Conservation (phyloP, 2,797 vertebrate species). For the Serranus cabrilla region DNA sequence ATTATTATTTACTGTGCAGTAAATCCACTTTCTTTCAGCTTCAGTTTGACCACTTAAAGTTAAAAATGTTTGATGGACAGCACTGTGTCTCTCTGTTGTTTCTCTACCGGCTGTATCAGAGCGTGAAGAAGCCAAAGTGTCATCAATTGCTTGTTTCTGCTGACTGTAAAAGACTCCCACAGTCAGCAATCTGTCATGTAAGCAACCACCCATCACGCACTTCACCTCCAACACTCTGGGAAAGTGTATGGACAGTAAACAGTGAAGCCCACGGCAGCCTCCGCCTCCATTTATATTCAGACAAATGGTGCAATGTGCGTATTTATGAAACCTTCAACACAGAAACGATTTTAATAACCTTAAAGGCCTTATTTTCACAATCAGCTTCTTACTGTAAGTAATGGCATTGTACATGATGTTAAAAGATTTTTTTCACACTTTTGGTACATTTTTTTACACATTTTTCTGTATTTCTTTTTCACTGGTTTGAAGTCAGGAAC, state of each 20-base stretch:
- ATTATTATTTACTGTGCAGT: background rate
- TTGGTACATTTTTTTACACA: background rate
- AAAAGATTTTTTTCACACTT: background rate
- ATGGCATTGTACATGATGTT: background rate
- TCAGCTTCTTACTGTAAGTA: background rate
- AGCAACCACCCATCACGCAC: slow-evolving; percentile 68
- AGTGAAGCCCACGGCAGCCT: slow-evolving; percentile 34
- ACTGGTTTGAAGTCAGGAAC: background rate
- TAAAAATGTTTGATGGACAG: slow-evolving; percentile 27
- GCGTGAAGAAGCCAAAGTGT: slow-evolving; percentile 63
- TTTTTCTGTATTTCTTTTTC: background rate
- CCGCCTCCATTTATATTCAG: slow-evolving; percentile 28
- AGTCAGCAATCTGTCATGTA: slow-evolving; percentile 82
- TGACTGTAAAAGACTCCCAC: slow-evolving; percentile 78
- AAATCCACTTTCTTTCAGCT: background rate
- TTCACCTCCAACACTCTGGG: slow-evolving; percentile 50
- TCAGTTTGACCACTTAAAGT: background rate
- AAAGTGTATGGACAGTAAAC: slow-evolving; percentile 40
- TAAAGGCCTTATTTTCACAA: background rate
- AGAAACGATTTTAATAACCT: slow-evolving; percentile 7
- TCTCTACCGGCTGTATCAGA: slow-evolving; percentile 59
- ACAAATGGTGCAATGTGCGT: slow-evolving; percentile 2
- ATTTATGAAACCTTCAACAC: slow-evolving; percentile 6
- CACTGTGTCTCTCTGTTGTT: slow-evolving; percentile 5
- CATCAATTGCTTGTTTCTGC: slow-evolving; percentile 75